Base-by-base conservation (phyloP, 2,113 vertebrate species). In the Cebus imitator region DNA sequence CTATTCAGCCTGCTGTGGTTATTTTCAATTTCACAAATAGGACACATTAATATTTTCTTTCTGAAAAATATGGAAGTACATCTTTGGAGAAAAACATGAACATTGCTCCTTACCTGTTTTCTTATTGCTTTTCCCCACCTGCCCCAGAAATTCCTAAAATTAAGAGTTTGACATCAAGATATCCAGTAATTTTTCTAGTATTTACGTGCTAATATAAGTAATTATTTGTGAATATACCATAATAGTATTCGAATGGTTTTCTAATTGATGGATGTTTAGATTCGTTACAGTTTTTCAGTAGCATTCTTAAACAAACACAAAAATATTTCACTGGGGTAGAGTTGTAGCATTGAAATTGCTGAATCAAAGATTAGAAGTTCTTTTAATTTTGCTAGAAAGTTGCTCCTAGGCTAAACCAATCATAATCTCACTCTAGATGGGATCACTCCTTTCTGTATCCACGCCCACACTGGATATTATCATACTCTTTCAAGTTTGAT, bases 1-100 rank as follows among this genome's bases (percentile, higher is more conserved):
- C 20, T 89, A n/a, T 78, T 57, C 27, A 66, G 16, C 12, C 17
- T 66, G 11, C 8, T 66, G 50, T 58, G 75, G 57, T 48, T 83
- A 86, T 70, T 95, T 85, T 90, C 72, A 78, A 72, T 72, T 97
- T 83, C 57, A 89, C 17, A 72, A 87, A 61, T 57, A 90, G 8
- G 79, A 23, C 32, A 61, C 23, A 32, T 32, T 90, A 78, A 57
- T 23, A 52, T 37, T 27, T 81, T 6, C 23, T 89, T 94, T 70
- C 66, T 87, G 48, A 90, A 93, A 78, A 95, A 64, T 32, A 83
- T 25, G 82, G 13, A 83, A 85, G 72, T 64, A 64, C 55, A 45
- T 78, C 11, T 68, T 37, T 23, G 52, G 25, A 82, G 40, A 70
- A 81, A 91, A 82, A 40, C 30, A 37, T 35, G 20, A 93, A 76